Evolutionary conservation across 1,140 invertebrate genomes (phyloP).

Genomic region (Drosophila funebris): DNA sequence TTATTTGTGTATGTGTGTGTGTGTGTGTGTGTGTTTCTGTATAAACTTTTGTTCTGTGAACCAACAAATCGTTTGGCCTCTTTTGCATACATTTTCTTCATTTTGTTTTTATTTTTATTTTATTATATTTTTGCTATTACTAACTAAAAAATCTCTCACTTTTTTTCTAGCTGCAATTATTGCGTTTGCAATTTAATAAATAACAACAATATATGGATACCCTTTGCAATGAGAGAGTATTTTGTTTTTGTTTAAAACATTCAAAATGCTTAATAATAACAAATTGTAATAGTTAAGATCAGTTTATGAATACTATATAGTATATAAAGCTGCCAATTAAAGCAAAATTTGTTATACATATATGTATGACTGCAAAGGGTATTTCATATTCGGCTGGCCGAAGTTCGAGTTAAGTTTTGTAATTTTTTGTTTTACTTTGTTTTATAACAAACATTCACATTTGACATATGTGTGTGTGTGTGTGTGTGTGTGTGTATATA

Average conservation of each 20-base stretch:
- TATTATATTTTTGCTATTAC: conserved; percentile 6
- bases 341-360: neutral
- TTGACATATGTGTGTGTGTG: conserved; percentile 27
- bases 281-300: neutral
- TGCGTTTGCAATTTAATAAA: neutral
- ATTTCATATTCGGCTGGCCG: conserved; percentile 27
- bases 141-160: conserved; percentile 26
- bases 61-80: conserved; percentile 78
- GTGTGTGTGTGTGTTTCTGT: conserved; percentile 42
- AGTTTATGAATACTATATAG: no score
- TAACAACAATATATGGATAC: conserved; percentile 19
- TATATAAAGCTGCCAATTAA: no score
- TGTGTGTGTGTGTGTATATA: conserved; percentile 6
- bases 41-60: conserved; percentile 75
- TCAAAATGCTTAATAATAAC: neutral
- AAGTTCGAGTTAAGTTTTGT: neutral
- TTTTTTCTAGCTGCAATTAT: conserved; percentile 25
- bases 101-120: neutral
- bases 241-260: neutral
- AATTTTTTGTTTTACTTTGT: conserved; percentile 47
- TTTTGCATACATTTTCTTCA: conserved; percentile 14
- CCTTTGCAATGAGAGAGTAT: conserved; percentile 22
- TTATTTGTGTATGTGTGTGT: conserved; percentile 48
- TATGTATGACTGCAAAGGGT: conserved; percentile 13
- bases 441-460: conserved; percentile 58